Evolutionary conservation across 2,797 vertebrate species (phyloP), one percentile per base, ranked within the genome.

Genomic region (Sebastes elongatus): DNA sequence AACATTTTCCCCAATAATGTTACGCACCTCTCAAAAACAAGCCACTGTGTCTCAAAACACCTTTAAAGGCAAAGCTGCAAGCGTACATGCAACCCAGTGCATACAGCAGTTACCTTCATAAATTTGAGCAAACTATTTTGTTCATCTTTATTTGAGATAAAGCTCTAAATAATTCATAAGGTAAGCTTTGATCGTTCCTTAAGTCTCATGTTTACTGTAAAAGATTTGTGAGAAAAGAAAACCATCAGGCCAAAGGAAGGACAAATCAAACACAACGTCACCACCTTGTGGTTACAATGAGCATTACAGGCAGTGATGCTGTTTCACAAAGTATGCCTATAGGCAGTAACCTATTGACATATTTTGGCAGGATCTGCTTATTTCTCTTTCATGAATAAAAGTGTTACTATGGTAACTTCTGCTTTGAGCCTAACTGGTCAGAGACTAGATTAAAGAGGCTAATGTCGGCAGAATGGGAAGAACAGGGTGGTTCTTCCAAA

Each of bases 241-340:
- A 46, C 10, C 7, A 33, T 1, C 13, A n/a, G 10, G 25, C 6
- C 30, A 52, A 27, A 4, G 5, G 2, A 1, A 28, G 10, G 16
- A 63, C 65, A 80, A 77, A 67, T 59, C 20, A 68, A 61, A n/a
- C 67, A 32, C 71, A 80, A 78, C 56, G 66, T 63, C 77, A 49
- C 84, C 90, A 66, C 71, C 88, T 38, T 71, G 87, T 92, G 93
- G 90, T 66, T 3, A 49, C 38, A 59, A 4, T 13, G 18, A 67
- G 68, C 5, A 86, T 33, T 74, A 18, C 80, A 66, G 1, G 1
- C 4, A 5, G 2, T 13, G 5, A 18, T 4, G 57, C 72, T 9
- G 20, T 42, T 69, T 55, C 9, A 49, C 7, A 59, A 52, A 14
- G 25, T 38, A 38, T 38, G 35, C 35, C 35, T 14, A 38, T 38